Percentiles rank a stretch among this genome's conserved stretches.
Conservation (phyloP, 2,113 vertebrate genomes). For the Spea multiplicata region DNA sequence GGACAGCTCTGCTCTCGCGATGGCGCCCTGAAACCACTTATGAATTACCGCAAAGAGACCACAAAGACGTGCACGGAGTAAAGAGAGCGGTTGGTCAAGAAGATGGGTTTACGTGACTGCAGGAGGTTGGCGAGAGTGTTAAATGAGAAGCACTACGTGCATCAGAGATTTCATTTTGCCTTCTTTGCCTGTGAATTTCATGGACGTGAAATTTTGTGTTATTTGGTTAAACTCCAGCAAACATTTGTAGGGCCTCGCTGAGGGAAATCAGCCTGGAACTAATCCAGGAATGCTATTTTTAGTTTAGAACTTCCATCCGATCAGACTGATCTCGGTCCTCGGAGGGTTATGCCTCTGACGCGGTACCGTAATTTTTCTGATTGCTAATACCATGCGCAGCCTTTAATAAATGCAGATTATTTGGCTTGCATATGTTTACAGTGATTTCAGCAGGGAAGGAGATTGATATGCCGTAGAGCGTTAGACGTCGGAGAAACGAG, state of each 20-base stretch:
- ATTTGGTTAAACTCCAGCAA: background rate
- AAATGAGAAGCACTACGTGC: too few relatives aligned
- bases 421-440: conserved; percentile 65
- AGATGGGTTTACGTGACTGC: too few relatives aligned
- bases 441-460: conserved; percentile 57
- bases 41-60: too few relatives aligned
- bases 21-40: too few relatives aligned
- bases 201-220: background rate
- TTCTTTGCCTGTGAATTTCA: background rate
- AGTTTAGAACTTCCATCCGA: background rate
- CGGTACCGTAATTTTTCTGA: conserved; percentile 46
- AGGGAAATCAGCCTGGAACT: conserved; percentile 1
- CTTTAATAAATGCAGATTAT: conserved; percentile 63
- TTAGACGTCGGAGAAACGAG: conserved; percentile 69
- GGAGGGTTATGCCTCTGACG: conserved; percentile 49
- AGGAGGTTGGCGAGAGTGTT: too few relatives aligned
- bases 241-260: background rate
- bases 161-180: background rate
- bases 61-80: too few relatives aligned
- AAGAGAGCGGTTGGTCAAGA: too few relatives aligned
- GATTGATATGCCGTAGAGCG: conserved; percentile 63
- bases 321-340: conserved; percentile 41
- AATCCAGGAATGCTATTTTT: conserved; percentile 5
- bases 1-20: too few relatives aligned
- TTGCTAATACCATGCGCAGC: conserved; percentile 61